Evolutionary conservation across 2,797 vertebrate species (phyloP).

Genomic region (Acestrorhynchus altus): DNA sequence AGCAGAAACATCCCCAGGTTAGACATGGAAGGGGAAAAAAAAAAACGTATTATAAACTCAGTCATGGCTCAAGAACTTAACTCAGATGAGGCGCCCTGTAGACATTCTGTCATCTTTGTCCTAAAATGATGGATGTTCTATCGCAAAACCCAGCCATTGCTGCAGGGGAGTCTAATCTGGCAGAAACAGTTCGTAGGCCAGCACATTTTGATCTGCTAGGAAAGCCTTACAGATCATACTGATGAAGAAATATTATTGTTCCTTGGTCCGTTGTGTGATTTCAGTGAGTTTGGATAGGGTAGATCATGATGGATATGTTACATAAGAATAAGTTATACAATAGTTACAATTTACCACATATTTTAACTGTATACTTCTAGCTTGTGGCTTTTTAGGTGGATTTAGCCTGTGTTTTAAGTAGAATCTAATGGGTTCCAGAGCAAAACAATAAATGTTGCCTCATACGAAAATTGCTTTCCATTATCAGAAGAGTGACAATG

Average conservation of each 20-base stretch:
- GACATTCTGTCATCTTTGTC: slow-evolving; percentile 42
- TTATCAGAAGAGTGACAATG: too few relatives aligned
- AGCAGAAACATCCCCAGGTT: slow-evolving; percentile 70
- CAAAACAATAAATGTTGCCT: too few relatives aligned
- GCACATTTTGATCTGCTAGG: slow-evolving; percentile 29
- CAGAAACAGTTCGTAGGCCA: slow-evolving; percentile 33
- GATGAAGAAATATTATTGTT: slow-evolving; percentile 35
- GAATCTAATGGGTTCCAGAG: too few relatives aligned
- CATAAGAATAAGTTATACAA: not conserved
- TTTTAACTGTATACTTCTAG: too few relatives aligned
- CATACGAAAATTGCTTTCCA: too few relatives aligned
- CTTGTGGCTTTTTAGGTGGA: too few relatives aligned
- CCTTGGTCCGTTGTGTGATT: not conserved
- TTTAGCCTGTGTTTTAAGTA: too few relatives aligned
- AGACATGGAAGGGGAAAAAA: slow-evolving; percentile 59
- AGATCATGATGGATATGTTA: not conserved
- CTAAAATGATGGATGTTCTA: slow-evolving; percentile 51
- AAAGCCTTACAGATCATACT: slow-evolving; percentile 37
- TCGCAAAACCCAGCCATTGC: slow-evolving; percentile 30
- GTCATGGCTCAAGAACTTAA: slow-evolving; percentile 47
- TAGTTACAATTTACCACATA: too few relatives aligned
- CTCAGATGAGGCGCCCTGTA: slow-evolving; percentile 33
- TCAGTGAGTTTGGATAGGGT: not conserved
- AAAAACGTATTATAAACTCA: slow-evolving; percentile 68
- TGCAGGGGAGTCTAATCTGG: slow-evolving; percentile 20